These are phyloP conservation scores for Zaprionus nigranus DNA, from an alignment of 1,140 invertebrate species.

Conservation along the genomic window DNA sequence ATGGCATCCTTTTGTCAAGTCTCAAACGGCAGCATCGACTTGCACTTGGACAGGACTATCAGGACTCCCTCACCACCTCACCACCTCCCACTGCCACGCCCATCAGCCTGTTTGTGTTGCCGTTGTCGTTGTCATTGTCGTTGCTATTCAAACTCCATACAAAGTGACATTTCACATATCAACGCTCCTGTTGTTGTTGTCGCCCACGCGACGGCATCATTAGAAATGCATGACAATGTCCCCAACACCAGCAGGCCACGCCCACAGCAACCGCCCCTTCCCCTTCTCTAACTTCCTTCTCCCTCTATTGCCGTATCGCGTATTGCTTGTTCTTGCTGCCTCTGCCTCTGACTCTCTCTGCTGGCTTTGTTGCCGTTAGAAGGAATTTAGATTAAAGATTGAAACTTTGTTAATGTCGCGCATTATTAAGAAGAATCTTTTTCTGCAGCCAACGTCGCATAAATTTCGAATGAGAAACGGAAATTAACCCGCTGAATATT, in stretches of 20 bases:
- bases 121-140: slow-evolving; percentile 63
- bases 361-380: slow-evolving; percentile 49
- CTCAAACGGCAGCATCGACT: slow-evolving; percentile 54
- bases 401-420: slow-evolving; percentile 81
- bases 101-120: slow-evolving; percentile 38
- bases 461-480: slow-evolving; percentile 57
- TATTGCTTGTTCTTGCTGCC: slow-evolving; percentile 12
- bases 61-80: not conserved
- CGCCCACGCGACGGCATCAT: slow-evolving; percentile 63
- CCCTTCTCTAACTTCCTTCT: not conserved
- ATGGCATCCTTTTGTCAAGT: slow-evolving; percentile 77
- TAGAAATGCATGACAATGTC: slow-evolving; percentile 83
- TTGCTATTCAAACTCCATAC: slow-evolving; percentile 76
- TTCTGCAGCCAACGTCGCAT: slow-evolving; percentile 38
- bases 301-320: slow-evolving; percentile 9
- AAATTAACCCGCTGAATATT: slow-evolving; percentile 56
- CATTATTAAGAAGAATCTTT: slow-evolving; percentile 77
- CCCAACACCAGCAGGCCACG: slow-evolving; percentile 41
- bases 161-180: slow-evolving; percentile 83
- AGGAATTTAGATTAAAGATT: slow-evolving; percentile 78
- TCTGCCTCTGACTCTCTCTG: slow-evolving; percentile 4
- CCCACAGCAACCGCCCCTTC: slow-evolving; percentile 11
- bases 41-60: slow-evolving; percentile 18
- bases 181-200: slow-evolving; percentile 33
- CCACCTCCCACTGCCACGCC: slow-evolving; percentile 14